Conservation (phyloP, 2,888 invertebrate species). For the Litoditis marina region DNA sequence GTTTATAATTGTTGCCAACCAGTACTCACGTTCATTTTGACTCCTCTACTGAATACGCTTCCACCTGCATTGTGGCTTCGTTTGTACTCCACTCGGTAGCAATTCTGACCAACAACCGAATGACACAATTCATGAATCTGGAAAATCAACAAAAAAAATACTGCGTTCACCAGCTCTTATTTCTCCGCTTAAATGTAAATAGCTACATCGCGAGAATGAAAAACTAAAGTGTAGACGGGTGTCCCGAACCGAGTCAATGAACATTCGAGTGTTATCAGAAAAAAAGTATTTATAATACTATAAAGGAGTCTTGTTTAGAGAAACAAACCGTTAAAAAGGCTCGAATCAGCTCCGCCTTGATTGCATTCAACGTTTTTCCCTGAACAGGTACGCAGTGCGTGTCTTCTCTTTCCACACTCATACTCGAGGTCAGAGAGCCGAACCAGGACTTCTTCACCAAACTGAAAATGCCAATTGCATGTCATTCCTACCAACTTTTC, state of each 20-base stretch:
- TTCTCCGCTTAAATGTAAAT: too few species aligned
- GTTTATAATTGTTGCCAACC: background rate
- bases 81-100: constrained; percentile 95
- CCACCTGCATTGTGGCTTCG: constrained; percentile 73
- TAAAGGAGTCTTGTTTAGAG: background rate
- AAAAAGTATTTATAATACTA: too few species aligned
- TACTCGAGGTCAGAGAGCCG: constrained; percentile 86
- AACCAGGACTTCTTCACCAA: constrained; percentile 98
- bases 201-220: too few species aligned
- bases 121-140: constrained; percentile 93
- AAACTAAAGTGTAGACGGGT: too few species aligned
- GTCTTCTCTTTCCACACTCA: constrained; percentile 79
- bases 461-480: constrained; percentile 46
- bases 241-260: too few species aligned
- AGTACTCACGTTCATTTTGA: constrained; percentile 57
- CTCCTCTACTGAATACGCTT: constrained; percentile 64
- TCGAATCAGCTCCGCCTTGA: constrained; percentile 96
- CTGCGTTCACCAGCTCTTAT: too few species aligned
- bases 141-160: constrained; percentile 13
- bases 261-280: too few species aligned
- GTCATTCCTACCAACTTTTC: too few species aligned
- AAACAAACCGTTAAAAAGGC: constrained; percentile 90
- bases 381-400: constrained; percentile 93
- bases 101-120: constrained; percentile 95
- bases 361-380: constrained; percentile 89